Evolutionary conservation across 64 coral and sea anemone genomes (phyloP).

Genomic region (Montipora foliosa): DNA sequence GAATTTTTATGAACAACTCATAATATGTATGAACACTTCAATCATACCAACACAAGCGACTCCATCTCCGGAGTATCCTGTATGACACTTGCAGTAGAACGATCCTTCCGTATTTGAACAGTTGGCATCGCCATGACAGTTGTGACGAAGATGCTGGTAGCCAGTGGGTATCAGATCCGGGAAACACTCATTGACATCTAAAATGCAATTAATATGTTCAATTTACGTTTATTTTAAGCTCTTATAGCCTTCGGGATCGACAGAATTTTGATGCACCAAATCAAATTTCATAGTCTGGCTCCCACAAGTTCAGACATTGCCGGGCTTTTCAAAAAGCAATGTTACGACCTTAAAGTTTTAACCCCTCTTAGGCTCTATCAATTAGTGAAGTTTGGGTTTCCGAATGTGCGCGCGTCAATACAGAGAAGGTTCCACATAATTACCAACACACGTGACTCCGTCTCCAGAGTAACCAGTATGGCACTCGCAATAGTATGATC

Average conservation of each 20-base stretch:
- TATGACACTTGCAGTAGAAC: conserved; percentile 81
- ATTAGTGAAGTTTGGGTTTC: no score
- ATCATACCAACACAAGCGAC: conserved; percentile 62
- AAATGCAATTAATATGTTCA: background rate
- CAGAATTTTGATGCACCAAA: no score
- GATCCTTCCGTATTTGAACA: conserved; percentile 88
- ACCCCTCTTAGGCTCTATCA: no score
- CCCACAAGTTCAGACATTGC: no score
- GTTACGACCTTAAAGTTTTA: no score
- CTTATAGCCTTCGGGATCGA: background rate
- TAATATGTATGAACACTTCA: no score
- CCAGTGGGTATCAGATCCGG: conserved; percentile 17
- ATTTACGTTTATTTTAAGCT: background rate
- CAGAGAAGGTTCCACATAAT: background rate
- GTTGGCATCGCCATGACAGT: conserved; percentile 68
- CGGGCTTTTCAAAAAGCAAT: no score
- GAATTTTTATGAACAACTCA: no score
- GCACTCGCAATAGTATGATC: conserved; percentile 86
- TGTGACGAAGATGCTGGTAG: conserved; percentile 68
- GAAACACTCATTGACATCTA: conserved; percentile 69
- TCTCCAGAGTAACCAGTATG: conserved; percentile 81
- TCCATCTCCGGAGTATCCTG: conserved; percentile 89
- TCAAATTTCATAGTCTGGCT: no score
- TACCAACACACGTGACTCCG: conserved; percentile 66
- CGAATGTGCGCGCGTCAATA: no score